phyloP scores from a whole-genome alignment of 2,113 vertebrate species.

The Dasyprocta punctata region DNA sequence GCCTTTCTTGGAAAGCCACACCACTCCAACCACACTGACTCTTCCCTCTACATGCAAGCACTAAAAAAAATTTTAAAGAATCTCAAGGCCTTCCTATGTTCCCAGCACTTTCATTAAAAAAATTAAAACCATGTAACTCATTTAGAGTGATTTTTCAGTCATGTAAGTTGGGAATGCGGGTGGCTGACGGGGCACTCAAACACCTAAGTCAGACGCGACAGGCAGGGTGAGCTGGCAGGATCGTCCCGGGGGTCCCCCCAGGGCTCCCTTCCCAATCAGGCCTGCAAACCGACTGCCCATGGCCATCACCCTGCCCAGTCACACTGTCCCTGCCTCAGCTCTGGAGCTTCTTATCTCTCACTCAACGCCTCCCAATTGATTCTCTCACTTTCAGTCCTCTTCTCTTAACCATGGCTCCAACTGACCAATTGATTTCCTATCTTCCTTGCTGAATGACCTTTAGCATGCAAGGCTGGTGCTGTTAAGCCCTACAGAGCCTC shows the following conservation, averaged over 20 bases:
- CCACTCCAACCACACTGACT: not conserved
- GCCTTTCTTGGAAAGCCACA: not conserved
- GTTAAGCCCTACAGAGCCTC: not conserved
- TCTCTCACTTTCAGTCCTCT: not conserved
- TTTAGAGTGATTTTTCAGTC: not conserved
- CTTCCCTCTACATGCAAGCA: not conserved
- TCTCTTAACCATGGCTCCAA: not conserved
- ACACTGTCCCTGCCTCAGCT: not conserved
- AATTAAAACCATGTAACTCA: not conserved
- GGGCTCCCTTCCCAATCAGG: not conserved
- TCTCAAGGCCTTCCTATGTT: not conserved
- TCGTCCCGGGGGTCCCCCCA: not conserved
- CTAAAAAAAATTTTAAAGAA: not conserved
- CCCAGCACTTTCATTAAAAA: not conserved
- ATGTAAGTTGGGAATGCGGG: not conserved
- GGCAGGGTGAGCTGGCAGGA: accelerated
- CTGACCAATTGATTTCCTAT: not conserved
- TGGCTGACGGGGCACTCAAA: not conserved
- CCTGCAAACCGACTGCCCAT: not conserved
- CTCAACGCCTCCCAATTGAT: not conserved
- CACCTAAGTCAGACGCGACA: not conserved
- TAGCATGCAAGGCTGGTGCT: not conserved
- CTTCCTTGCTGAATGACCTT: not conserved
- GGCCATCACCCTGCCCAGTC: not conserved
- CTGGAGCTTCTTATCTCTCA: not conserved